phyloP scores from a whole-genome alignment of 2,797 vertebrate species.

The Centroberyx gerrardi region DNA sequence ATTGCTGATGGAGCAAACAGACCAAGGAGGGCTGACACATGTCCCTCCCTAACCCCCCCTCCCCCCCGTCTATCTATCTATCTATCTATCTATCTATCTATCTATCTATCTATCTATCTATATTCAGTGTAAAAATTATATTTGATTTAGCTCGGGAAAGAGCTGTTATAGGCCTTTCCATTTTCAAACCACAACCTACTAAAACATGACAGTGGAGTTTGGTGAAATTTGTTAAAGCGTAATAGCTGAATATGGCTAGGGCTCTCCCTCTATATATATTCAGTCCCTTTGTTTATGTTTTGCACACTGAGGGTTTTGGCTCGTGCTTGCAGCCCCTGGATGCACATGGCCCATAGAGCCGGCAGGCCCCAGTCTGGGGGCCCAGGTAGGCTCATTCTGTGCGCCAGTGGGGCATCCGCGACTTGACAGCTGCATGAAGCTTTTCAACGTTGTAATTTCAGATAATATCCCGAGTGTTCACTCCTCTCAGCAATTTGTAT shows the following conservation, averaged over 20 bases:
- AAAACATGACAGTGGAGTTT: not conserved
- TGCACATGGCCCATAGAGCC: constrained; percentile 44
- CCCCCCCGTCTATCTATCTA: constrained; percentile 51
- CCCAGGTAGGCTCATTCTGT: constrained; percentile 76
- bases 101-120: constrained; percentile 44
- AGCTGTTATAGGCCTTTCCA: not conserved
- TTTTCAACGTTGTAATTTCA: constrained; percentile 98
- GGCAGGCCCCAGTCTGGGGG: constrained; percentile 53
- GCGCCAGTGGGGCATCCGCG: constrained; percentile 83
- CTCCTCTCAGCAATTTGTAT: constrained; percentile 99
- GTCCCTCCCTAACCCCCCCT: constrained; percentile 42
- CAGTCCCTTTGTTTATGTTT: too few species aligned
- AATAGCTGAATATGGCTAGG: not conserved
- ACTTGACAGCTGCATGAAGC: constrained; percentile 95
- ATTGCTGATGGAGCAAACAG: constrained; percentile 39
- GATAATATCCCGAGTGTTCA: constrained; percentile 97
- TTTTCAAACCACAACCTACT: not conserved
- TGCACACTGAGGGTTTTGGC: too few species aligned
- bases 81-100: too few species aligned
- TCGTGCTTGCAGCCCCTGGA: not conserved
- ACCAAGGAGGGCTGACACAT: constrained; percentile 55
- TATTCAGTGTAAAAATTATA: constrained; percentile 2
- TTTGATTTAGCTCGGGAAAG: not conserved
- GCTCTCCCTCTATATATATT: too few species aligned
- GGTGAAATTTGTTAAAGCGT: not conserved